Conservation (phyloP, 2,113 vertebrate genomes). For the Thunnus maccoyii region DNA sequence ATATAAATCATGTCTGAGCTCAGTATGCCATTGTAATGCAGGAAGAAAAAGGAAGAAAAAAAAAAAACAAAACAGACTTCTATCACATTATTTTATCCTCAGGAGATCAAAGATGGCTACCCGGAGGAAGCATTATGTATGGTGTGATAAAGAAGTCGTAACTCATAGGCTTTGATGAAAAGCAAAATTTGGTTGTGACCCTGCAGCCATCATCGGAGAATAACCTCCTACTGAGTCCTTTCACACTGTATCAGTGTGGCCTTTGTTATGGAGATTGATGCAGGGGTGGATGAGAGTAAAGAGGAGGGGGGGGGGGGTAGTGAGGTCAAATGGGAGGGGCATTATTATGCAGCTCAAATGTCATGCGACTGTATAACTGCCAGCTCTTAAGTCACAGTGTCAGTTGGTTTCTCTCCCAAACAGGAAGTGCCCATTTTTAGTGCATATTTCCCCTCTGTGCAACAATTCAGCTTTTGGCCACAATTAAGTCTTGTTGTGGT, state of each 20-base stretch:
- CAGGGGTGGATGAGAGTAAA: constrained; percentile 56
- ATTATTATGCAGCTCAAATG: constrained; percentile 72
- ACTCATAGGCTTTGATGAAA: constrained; percentile 25
- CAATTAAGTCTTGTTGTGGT: constrained; percentile 46
- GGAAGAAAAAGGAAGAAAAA: background rate
- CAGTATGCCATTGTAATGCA: background rate
- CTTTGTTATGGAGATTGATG: constrained; percentile 80
- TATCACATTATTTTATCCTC: constrained; percentile 30
- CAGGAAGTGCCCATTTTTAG: constrained; percentile 76
- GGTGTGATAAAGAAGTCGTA: constrained; percentile 45
- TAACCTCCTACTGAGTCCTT: constrained; percentile 54
- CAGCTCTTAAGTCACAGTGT: constrained; percentile 51
- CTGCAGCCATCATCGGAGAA: constrained; percentile 38
- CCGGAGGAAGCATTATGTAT: constrained; percentile 21
- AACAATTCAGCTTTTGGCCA: constrained; percentile 48
- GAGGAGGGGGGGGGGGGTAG: background rate
- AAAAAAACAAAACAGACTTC: background rate
- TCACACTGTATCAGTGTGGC: constrained; percentile 70
- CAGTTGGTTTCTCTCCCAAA: constrained; percentile 54
- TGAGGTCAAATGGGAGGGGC: constrained; percentile 66
- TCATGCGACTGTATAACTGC: constrained; percentile 61
- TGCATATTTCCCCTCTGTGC: constrained; percentile 54
- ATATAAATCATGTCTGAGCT: constrained; percentile 14
- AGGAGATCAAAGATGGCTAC: constrained; percentile 32
- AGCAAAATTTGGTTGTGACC: constrained; percentile 49